Base-by-base conservation (phyloP, 2,888 invertebrate genomes). In the Hypselothyrea guttata region DNA sequence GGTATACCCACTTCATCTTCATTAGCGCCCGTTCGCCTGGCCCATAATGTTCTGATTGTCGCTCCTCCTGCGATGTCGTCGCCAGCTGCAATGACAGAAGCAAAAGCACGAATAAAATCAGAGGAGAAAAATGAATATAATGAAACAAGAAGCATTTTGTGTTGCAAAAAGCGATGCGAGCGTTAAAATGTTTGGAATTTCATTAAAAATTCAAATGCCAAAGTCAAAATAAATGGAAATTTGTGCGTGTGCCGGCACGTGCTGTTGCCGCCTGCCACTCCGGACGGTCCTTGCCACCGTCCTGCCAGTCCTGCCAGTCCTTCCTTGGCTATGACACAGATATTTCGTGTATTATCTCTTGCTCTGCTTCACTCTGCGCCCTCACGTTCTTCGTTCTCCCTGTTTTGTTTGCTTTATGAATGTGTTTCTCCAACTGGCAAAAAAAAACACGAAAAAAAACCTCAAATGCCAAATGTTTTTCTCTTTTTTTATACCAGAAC, bases 181-280 rank as follows among this genome's bases (percentile, higher is more conserved):
- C 85, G 75, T 64, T 74, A 78, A 84, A 85, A 85, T 83, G 66
- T 81, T 81, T 73, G 85, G 85, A 81, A 81, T 81, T 81, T 85
- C 85, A 81, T 81, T 81, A 81, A 83, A 81, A 84, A 85, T 81
- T 71, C 84, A 83, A 81, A 85, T 79, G 76, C 83, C 81, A 81
- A 83, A 75, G 73, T 69, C 84, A 37, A 79, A 81, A 85, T 83
- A 81, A 85, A 85, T 81, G 79, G 73, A 84, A 84, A 75, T 82
- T 67, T 46, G 38, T 52, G 33, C 30, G 38, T 56, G 30, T 55
- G 37, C 37, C 47, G 81, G 81, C 84, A 76, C 77, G 84, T 84
- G 81, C 76, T 72, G 51, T 33, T 30, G 27, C n/a, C 46, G 28
- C n/a, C 40, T 44, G 38, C 38, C 11, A 9, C 12, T 7, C 40